Conservation (phyloP, 2,797 vertebrate species). For the Lateolabrax maculatus region DNA sequence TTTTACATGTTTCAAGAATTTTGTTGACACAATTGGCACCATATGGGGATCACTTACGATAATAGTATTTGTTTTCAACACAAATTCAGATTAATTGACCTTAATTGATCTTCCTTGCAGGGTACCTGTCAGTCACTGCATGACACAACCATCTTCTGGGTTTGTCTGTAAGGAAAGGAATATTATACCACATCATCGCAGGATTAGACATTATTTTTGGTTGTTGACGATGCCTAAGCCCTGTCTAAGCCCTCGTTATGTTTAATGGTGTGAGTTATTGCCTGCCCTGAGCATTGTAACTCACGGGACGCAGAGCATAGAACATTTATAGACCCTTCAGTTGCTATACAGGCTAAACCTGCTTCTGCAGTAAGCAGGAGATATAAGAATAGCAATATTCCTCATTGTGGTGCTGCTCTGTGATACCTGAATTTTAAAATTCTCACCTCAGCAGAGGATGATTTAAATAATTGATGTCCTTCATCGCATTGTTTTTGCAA, state of each 20-base stretch:
- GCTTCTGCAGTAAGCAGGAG: conserved; percentile 59
- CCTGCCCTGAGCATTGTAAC: conserved; percentile 83
- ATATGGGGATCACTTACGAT: conserved; percentile 23
- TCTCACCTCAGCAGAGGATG: conserved; percentile 52
- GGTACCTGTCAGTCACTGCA: conserved; percentile 35
- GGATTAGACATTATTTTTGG: conserved; percentile 79
- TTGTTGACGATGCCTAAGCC: conserved; percentile 77
- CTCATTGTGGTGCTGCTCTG: conserved; percentile 42
- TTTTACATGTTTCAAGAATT: not conserved
- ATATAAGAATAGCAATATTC: conserved; percentile 63
- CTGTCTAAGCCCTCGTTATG: conserved; percentile 82
- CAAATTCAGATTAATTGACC: conserved; percentile 49
- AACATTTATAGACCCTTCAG: conserved; percentile 81
- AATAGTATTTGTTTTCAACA: conserved; percentile 45
- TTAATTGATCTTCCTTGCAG: conserved; percentile 33
- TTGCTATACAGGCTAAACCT: conserved; percentile 64
- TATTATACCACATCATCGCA: conserved; percentile 63
- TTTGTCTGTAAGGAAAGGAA: conserved; percentile 41
- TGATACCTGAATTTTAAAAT: conserved; percentile 54
- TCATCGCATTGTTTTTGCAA: conserved; percentile 60
- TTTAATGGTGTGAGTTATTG: conserved; percentile 89
- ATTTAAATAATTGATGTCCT: conserved; percentile 62
- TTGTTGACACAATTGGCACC: not conserved
- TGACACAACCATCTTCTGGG: conserved; percentile 18
- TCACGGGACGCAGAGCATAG: conserved; percentile 78